Conservation (phyloP, 2,797 vertebrate genomes). For the Anolis apletophallus region DNA sequence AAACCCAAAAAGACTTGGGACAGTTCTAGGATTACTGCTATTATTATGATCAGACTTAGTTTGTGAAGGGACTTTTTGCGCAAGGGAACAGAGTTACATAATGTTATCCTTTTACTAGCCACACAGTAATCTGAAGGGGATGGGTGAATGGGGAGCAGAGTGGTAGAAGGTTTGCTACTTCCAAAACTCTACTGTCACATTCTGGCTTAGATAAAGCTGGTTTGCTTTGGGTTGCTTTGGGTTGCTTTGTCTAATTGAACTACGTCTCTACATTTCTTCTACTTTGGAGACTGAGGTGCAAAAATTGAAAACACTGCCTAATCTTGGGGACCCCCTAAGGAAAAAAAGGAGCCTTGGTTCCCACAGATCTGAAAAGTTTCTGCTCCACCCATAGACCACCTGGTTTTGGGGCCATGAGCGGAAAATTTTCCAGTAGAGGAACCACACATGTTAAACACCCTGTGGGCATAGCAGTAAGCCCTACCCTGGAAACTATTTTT, state of each 20-base stretch:
- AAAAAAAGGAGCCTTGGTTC: neutral
- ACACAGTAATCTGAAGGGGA: neutral
- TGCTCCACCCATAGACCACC: neutral
- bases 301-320: neutral
- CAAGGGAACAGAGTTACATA: neutral
- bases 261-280: neutral
- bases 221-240: neutral
- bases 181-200: neutral
- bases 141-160: neutral
- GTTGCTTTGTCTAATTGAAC: neutral
- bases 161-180: neutral
- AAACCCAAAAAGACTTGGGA: rapidly evolving
- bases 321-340: neutral
- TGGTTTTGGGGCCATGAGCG: neutral
- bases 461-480: neutral
- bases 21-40: neutral
- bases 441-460: neutral
- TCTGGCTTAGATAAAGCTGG: neutral
- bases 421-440: neutral
- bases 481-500: neutral
- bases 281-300: neutral
- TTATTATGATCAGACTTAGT: neutral
- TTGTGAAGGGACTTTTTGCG: neutral
- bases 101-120: neutral
- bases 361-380: neutral